These are phyloP conservation scores for Hermatobates lingyangjiaoensis DNA, from an alignment of 1,140 invertebrate species.

Conservation along the genomic window DNA sequence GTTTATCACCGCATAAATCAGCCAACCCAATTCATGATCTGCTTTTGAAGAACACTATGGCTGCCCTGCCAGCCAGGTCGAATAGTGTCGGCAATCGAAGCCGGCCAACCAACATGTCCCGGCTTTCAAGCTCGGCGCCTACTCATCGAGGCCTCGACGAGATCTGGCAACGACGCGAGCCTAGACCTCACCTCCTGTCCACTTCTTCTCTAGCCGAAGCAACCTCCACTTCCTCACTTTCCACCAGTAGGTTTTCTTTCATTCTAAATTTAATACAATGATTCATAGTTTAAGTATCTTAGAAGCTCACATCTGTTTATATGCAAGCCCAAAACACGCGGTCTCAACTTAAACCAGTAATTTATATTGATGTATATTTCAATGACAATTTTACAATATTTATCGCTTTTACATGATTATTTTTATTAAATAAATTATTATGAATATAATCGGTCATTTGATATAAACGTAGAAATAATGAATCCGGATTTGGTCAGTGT, in stretches of 20 bases:
- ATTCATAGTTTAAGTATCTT: no score
- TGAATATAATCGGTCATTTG: no score
- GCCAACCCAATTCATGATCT: slow-evolving; percentile 38
- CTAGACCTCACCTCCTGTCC: slow-evolving; percentile 65
- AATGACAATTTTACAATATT: no score
- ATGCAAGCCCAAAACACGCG: no score
- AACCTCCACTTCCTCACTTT: slow-evolving; percentile 69
- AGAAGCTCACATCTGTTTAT: no score
- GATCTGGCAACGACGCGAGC: slow-evolving; percentile 67
- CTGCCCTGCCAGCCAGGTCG: slow-evolving; percentile 24
- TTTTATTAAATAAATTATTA: no score
- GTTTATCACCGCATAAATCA: slow-evolving; percentile 25
- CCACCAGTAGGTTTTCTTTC: slow-evolving; percentile 31
- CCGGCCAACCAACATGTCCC: not conserved
- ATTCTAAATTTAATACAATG: no score
- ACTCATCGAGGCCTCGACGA: slow-evolving; percentile 58
- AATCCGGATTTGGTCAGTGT: no score
- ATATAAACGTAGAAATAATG: no score
- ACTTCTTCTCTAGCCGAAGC: slow-evolving; percentile 69
- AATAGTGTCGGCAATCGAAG: slow-evolving; percentile 10
- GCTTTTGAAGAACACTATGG: slow-evolving; percentile 34
- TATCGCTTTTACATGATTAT: no score
- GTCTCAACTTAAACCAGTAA: no score
- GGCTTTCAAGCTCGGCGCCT: slow-evolving; percentile 61
- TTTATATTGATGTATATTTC: no score